phyloP scores from a whole-genome alignment of 1,140 invertebrate genomes.

The Neotoxoptera formosana region DNA sequence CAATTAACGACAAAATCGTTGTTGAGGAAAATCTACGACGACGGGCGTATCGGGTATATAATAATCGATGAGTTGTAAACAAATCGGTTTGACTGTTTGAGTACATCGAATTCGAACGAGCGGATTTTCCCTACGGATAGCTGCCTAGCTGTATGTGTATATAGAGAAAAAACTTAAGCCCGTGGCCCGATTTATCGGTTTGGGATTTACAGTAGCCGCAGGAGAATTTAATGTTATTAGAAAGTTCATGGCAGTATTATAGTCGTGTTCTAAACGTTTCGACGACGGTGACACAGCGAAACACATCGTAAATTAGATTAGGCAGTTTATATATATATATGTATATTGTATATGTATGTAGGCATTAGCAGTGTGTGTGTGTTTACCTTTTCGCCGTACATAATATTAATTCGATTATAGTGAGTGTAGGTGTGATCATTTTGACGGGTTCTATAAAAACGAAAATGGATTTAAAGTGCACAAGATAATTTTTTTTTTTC shows the following conservation, averaged over 20 bases:
- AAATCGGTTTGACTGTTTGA: neutral
- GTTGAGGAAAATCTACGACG: neutral
- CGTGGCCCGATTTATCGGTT: neutral
- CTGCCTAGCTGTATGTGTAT: neutral
- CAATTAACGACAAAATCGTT: neutral
- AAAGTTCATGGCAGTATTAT: conserved; percentile 1
- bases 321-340: neutral
- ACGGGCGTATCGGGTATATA: neutral
- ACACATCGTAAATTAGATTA: conserved; percentile 1
- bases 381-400: neutral
- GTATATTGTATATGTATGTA: neutral
- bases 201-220: neutral
- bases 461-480: conserved; percentile 28
- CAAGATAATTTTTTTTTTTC: conserved; percentile 27
- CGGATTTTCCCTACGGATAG: neutral
- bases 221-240: neutral
- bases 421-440: neutral
- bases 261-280: conserved; percentile 6
- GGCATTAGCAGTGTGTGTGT: neutral
- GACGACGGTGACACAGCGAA: conserved; percentile 28
- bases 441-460: neutral
- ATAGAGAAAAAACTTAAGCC: neutral
- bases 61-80: neutral
- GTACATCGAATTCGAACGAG: neutral
- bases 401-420: conserved; percentile 31